Base-by-base conservation (phyloP, 2,888 invertebrate genomes). In the Stenchaetothrips biformis region DNA sequence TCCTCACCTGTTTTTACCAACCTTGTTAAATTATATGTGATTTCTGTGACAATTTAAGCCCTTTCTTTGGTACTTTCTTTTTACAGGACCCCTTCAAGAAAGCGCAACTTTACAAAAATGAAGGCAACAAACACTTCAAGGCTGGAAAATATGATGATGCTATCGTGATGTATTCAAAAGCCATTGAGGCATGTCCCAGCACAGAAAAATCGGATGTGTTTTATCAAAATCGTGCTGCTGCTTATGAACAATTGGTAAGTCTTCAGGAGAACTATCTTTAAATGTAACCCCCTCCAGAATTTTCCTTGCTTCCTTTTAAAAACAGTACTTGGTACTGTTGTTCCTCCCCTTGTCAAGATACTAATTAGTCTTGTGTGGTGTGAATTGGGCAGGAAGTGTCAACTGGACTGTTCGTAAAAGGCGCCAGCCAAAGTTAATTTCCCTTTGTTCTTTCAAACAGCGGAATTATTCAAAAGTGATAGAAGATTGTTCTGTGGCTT, bases 181-280 rank as follows among this genome's bases (percentile, higher is more conserved):
- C 99, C 0, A 98, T 99, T 80, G 95, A 96, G 84, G 90, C 93
- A 53, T 97, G 97, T 85, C 94, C 95, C 0, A 91, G 93, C 84
- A 89, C 89, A 48, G 90, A 90, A 0, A 95, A 95, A 83, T 88
- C 97, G 80, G 93, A 98, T 0, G 97, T 95, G 21, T 97, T 95
- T 87, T 97, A 96, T 87, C 98, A 98, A 87, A 98, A 98, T 86
- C 92, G 97, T 84, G 98, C 98, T 16, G 98, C 98, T 21, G 95
- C 97, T 77, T 95, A 96, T 87, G 98, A 98, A 87, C 95, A 96
- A 87, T 88, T 97, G 85, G 91, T 91, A 86, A 86, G 81, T 83
- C 74, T 37, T 49, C 16, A 16, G 59, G 6, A 13, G 11, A 67
- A 67, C 21, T 4, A 67, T n/a, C 21, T 21, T 67, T 2, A 67